phyloP scores from a whole-genome alignment of 2,797 vertebrate genomes.

The Syndactyla subalaris region DNA sequence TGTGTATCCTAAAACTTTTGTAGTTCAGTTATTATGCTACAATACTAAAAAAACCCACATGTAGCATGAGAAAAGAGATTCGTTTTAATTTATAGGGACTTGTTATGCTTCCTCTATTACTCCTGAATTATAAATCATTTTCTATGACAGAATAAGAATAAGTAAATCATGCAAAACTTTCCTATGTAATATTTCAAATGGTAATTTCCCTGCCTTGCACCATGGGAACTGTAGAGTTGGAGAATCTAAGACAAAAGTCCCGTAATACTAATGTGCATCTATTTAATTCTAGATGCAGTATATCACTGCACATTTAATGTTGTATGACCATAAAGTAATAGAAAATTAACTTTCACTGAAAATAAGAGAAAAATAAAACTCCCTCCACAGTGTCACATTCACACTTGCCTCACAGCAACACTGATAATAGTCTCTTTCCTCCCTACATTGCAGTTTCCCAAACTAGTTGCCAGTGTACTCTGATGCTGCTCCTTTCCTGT shows the following conservation, averaged over 20 bases:
- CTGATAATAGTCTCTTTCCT: background rate
- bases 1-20: background rate
- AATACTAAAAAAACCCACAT: background rate
- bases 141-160: background rate
- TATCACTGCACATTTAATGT: background rate
- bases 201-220: background rate
- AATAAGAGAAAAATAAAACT: background rate
- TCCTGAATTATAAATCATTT: conserved; percentile 24
- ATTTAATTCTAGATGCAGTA: background rate
- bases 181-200: background rate
- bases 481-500: background rate
- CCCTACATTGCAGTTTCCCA: background rate
- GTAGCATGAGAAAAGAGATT: background rate
- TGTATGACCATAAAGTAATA: background rate
- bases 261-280: background rate
- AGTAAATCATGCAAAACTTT: conserved; percentile 19
- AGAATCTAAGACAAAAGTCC: background rate
- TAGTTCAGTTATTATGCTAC: background rate
- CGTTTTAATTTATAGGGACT: background rate
- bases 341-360: background rate
- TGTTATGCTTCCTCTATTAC: background rate
- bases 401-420: background rate
- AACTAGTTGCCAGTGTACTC: background rate
- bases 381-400: background rate
- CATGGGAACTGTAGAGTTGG: background rate